Base-by-base conservation (phyloP, 2,797 vertebrate genomes). In the Platyrinchus mystaceus region DNA sequence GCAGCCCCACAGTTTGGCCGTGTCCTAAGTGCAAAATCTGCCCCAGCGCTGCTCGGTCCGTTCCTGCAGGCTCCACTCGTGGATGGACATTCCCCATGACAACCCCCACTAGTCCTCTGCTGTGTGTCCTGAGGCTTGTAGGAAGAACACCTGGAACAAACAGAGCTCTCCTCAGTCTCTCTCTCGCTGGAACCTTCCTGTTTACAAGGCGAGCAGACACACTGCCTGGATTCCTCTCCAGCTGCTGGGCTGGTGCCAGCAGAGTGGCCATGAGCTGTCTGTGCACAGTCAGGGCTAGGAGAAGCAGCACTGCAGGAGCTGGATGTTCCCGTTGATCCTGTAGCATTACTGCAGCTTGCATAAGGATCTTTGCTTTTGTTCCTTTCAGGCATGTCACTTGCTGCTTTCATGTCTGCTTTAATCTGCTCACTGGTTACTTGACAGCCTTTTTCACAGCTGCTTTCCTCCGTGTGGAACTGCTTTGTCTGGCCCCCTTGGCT, bases 381-480 rank as follows among this genome's bases (percentile, higher is more conserved):
- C 94, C 97, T 98, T 84, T 98, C 98, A 10, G 98, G 97, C 95
- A 96, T 98, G 94, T 99, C 99, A 28, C 97, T 98, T 71, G 99
- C 99, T 41, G 99, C 99, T 96, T 99, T 99, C 98, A 99, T 99
- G 96, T 99, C 99, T 14, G 99, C 99, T 96, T 99, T 99, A 93
- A 99, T 99, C 97, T 99, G 99, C 93, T 99, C 99, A 39, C 99
- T 99, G 95, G 98, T 99, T 96, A 99, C 99, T 97, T 99, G 99
- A 96, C 99, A 99, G 95, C 99, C 99, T 97, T 99, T 99, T 95
- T 99, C 99, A 97, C 99, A 99, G 97, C 99, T 99, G 96, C 97
- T 98, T 95, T 98, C 97, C 97, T 98, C 88, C 7, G 94, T 79
- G 67, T 97, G 96, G 39, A 97, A 95, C 46, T 91, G 97, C 96